These are phyloP conservation scores for Hypercompe scribonia DNA, from an alignment of 2,888 invertebrate genomes.

Conservation along the genomic window DNA sequence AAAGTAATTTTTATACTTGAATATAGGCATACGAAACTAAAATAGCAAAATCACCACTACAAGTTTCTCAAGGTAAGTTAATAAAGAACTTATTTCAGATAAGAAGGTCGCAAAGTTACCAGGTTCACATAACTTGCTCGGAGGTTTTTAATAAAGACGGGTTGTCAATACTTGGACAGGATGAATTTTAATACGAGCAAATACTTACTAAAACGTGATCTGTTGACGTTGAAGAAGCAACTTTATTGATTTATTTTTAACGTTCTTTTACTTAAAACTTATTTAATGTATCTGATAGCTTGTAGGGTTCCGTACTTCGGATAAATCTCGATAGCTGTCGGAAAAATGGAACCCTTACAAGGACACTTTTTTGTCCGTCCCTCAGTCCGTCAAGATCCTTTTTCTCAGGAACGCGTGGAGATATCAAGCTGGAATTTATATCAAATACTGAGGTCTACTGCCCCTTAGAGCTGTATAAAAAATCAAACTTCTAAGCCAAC, in stretches of 20 bases:
- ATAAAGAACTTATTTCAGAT: slow-evolving; percentile 38
- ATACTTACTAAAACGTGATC: neutral
- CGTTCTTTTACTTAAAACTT: neutral
- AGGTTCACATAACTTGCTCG: slow-evolving; percentile 34
- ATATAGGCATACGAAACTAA: neutral
- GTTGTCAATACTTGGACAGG: slow-evolving; percentile 32
- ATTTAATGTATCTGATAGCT: too few species aligned
- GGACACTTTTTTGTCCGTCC: too few species aligned
- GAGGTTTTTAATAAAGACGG: slow-evolving; percentile 38
- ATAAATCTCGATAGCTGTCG: too few species aligned
- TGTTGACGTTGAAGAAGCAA: neutral
- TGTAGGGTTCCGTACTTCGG: too few species aligned
- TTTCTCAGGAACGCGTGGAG: too few species aligned
- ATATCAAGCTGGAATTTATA: too few species aligned
- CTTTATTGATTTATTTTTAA: neutral
- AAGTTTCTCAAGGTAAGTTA: slow-evolving; percentile 44
- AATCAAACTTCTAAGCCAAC: too few species aligned
- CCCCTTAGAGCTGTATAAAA: too few species aligned
- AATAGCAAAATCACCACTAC: slow-evolving; percentile 20
- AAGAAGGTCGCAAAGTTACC: slow-evolving; percentile 17
- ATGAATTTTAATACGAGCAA: neutral
- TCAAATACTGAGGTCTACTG: too few species aligned
- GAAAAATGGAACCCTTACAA: too few species aligned
- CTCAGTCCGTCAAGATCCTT: too few species aligned
- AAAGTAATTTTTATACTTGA: neutral